Evolutionary conservation across 1,140 invertebrate genomes (phyloP).

Genomic region (Conopomorpha cramerella): DNA sequence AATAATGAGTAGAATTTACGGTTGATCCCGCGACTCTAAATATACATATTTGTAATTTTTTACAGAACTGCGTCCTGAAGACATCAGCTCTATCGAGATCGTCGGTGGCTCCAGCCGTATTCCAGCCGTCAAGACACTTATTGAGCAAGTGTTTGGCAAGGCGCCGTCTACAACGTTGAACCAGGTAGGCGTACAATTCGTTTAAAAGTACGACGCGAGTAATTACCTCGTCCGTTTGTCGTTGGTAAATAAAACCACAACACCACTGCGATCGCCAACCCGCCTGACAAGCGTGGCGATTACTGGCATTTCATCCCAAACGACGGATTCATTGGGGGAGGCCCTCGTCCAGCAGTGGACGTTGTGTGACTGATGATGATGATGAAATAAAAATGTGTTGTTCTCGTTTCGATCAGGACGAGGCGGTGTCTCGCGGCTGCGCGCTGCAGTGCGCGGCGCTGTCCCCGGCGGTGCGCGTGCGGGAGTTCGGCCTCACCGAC

Average conservation of each 20-base stretch:
- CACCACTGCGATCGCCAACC: too few species aligned
- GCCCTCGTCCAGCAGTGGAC: too few species aligned
- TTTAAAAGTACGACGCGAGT: too few species aligned
- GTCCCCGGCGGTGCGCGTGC: constrained; percentile 93
- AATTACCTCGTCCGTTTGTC: too few species aligned
- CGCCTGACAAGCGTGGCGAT: too few species aligned
- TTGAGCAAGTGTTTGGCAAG: constrained; percentile 87
- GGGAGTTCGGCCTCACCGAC: constrained; percentile 93
- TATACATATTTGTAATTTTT: constrained; percentile 15
- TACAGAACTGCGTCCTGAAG: constrained; percentile 77
- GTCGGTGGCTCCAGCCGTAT: constrained; percentile 95
- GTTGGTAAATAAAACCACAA: too few species aligned
- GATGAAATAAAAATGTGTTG: constrained; percentile 1
- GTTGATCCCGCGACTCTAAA: too few species aligned
- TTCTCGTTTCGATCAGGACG: constrained; percentile 78
- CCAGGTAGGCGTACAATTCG: constrained; percentile 31
- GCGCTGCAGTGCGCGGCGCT: constrained; percentile 96
- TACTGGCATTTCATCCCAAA: too few species aligned
- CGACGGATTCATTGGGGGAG: too few species aligned
- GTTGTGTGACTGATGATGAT: too few species aligned
- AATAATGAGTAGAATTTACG: too few species aligned
- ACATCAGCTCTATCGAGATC: constrained; percentile 94
- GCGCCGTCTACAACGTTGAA: constrained; percentile 94
- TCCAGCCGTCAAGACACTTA: constrained; percentile 87
- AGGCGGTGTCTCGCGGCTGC: constrained; percentile 94